These are phyloP conservation scores for Strigamia maritima DNA, from an alignment of 2,888 invertebrate genomes.

Conservation along the genomic window DNA sequence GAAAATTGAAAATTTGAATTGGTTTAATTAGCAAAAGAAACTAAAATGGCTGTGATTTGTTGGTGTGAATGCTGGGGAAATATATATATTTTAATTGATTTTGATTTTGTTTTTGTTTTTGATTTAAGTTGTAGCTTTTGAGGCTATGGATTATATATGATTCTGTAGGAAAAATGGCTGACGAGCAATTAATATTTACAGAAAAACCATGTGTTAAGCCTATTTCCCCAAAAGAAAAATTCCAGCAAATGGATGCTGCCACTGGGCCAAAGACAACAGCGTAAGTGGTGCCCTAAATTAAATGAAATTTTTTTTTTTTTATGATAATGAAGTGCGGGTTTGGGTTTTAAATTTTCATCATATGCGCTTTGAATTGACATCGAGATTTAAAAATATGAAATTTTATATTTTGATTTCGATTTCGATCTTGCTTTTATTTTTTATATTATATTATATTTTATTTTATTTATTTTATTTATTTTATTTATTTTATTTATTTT, in stretches of 20 bases:
- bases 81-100: not conserved
- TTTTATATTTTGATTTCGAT: not conserved
- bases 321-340: not conserved
- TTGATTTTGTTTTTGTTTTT: not conserved
- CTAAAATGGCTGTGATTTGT: constrained; percentile 16
- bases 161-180: constrained; percentile 9
- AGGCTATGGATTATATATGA: not conserved
- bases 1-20: too few relatives aligned
- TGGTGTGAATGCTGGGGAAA: not conserved
- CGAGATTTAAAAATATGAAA: not conserved
- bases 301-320: not conserved
- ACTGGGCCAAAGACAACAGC: constrained; percentile 39
- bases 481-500: not conserved
- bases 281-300: constrained; percentile 39
- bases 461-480: not conserved
- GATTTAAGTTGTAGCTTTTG: not conserved
- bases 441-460: too few relatives aligned
- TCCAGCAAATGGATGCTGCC: constrained; percentile 44
- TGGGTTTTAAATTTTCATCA: not conserved
- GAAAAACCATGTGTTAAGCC: constrained; percentile 42
- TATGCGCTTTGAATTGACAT: constrained; percentile 1
- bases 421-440: not conserved
- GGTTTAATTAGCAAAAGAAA: too few relatives aligned
- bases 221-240: constrained; percentile 44
- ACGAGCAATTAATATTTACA: constrained; percentile 39